Evolutionary conservation across 2,113 vertebrate genomes (phyloP).

Genomic region (Percopsis transmontana): DNA sequence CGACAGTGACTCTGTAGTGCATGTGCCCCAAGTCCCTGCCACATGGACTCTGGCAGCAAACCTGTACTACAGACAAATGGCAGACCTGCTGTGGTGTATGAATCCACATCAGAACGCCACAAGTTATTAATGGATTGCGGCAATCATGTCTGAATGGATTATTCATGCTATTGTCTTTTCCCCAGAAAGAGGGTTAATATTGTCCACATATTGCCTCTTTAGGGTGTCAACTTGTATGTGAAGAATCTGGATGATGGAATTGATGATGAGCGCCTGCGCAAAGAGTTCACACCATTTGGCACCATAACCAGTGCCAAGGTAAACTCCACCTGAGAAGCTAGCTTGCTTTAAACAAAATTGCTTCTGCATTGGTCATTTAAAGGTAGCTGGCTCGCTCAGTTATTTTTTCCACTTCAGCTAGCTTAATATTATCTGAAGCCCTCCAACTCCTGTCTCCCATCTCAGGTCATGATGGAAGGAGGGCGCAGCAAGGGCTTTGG

Average conservation of each 20-base stretch:
- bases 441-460: too few relatives aligned
- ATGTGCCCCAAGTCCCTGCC: slow-evolving; percentile 56
- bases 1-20: slow-evolving; percentile 62
- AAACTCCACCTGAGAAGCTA: not conserved
- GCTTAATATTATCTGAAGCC: too few relatives aligned
- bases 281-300: slow-evolving; percentile 95
- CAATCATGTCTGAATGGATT: not conserved
- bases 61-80: slow-evolving; percentile 56
- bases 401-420: too few relatives aligned
- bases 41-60: slow-evolving; percentile 57
- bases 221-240: slow-evolving; percentile 98
- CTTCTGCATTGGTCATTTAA: too few relatives aligned
- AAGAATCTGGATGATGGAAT: slow-evolving; percentile 98
- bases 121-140: not conserved
- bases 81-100: not conserved
- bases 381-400: too few relatives aligned
- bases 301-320: slow-evolving; percentile 99
- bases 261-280: slow-evolving; percentile 92
- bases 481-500: slow-evolving; percentile 98
- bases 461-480: slow-evolving; percentile 96
- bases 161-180: not conserved
- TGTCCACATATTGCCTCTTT: slow-evolving; percentile 20
- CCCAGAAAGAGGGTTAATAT: not conserved
- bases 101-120: too few relatives aligned
- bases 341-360: too few relatives aligned